A percentile compares a stretch with the other conserved stretches of the same genome.
Evolutionary conservation across 2,113 vertebrate genomes (phyloP).

Genomic region (Thymallus thymallus): DNA sequence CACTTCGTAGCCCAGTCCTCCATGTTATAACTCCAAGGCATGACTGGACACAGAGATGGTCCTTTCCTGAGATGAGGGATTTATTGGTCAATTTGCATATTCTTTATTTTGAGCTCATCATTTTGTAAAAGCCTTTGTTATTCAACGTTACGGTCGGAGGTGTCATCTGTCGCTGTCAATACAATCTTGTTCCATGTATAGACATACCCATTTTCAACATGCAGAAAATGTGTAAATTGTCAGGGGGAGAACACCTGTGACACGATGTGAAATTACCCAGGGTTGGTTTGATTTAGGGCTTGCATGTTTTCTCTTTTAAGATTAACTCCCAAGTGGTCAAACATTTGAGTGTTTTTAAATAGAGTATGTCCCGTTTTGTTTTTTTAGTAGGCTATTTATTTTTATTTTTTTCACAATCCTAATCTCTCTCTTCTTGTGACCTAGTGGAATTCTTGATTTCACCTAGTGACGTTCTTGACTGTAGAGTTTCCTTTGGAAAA

Average conservation of each 20-base stretch:
- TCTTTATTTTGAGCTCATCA: slow-evolving; percentile 43
- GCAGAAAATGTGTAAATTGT: slow-evolving; percentile 35
- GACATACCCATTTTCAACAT: slow-evolving; percentile 23
- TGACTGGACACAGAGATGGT: slow-evolving; percentile 38
- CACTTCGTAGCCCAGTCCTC: slow-evolving; percentile 58
- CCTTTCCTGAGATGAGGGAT: slow-evolving; percentile 43
- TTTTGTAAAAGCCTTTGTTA: slow-evolving; percentile 39
- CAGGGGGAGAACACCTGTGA: slow-evolving; percentile 18
- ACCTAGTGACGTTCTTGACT: too few species aligned
- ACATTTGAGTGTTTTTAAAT: slow-evolving; percentile 32
- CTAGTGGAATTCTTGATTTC: too few species aligned
- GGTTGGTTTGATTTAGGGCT: slow-evolving; percentile 7
- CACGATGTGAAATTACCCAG: slow-evolving; percentile 26
- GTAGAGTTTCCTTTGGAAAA: slow-evolving; percentile 23
- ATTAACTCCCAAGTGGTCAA: not conserved
- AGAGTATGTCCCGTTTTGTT: not conserved
- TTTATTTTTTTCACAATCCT: not conserved
- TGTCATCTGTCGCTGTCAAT: slow-evolving; percentile 56
- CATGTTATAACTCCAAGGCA: slow-evolving; percentile 35
- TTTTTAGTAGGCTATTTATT: slow-evolving; percentile 9
- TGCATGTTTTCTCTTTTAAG: not conserved
- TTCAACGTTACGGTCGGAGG: slow-evolving; percentile 46
- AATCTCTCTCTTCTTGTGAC: not conserved
- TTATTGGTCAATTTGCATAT: slow-evolving; percentile 63
- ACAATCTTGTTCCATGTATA: slow-evolving; percentile 26